Conservation (phyloP, 2,888 invertebrate species). For the Cepaea hortensis region DNA sequence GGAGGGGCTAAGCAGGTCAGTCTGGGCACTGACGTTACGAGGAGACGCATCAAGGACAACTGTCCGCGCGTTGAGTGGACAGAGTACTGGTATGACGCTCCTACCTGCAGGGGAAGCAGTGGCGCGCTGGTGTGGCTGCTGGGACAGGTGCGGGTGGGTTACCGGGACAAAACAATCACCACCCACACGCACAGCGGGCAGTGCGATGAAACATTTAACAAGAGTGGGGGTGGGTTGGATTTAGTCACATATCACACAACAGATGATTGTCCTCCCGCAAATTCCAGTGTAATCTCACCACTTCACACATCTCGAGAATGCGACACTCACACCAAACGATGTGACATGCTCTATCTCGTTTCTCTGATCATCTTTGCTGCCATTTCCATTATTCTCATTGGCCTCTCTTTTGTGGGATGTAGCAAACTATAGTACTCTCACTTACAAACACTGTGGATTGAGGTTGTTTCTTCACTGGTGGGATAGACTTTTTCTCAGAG, state of each 20-base stretch:
- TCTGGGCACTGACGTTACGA: not conserved
- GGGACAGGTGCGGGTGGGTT: constrained; percentile 20
- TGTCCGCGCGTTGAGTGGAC: not conserved
- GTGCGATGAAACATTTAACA: not conserved
- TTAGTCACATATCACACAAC: not conserved
- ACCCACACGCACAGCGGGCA: constrained; percentile 13
- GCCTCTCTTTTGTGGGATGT: no score
- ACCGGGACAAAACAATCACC: constrained; percentile 5
- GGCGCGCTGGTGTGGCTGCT: constrained; percentile 21
- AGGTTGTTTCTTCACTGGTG: no score
- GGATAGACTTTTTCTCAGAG: no score
- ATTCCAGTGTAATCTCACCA: no score
- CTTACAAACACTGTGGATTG: no score
- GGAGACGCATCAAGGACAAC: not conserved
- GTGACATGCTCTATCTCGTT: no score
- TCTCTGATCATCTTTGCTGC: no score
- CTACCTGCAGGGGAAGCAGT: constrained; percentile 21
- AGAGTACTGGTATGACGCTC: constrained; percentile 1
- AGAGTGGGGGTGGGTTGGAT: constrained; percentile 16
- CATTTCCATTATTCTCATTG: no score
- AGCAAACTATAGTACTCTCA: no score
- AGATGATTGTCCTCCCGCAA: no score
- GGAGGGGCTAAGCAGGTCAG: not conserved
- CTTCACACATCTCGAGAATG: no score
- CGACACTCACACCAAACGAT: no score